Percentiles rank a stretch among this genome's conserved stretches.
Evolutionary conservation across 2,888 invertebrate genomes (phyloP).

Genomic region (Eurois occulta): DNA sequence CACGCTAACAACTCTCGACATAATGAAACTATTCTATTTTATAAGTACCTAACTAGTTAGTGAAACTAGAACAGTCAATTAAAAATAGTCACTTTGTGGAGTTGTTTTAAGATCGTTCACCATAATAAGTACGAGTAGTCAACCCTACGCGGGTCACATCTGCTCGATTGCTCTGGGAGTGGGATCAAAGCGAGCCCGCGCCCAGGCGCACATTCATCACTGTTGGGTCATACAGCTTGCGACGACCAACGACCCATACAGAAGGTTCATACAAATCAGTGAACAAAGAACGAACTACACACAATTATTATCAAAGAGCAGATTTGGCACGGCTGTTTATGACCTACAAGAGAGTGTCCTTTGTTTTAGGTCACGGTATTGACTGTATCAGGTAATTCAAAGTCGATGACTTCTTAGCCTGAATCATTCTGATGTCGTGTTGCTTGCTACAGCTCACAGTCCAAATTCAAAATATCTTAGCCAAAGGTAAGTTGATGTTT

Average conservation of each 20-base stretch:
- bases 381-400: not conserved
- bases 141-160: conserved; percentile 40
- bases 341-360: not conserved
- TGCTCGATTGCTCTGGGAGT: conserved; percentile 32
- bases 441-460: not conserved
- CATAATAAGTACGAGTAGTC: too few relatives aligned
- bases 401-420: not conserved
- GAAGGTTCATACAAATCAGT: conserved; percentile 2
- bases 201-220: conserved; percentile 42
- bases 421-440: not conserved
- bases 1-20: not conserved
- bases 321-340: not conserved
- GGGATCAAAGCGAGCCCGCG: conserved; percentile 45
- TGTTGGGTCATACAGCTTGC: conserved; percentile 1
- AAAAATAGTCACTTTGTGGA: not conserved
- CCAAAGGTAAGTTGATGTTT: not conserved
- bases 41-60: not conserved
- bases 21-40: not conserved
- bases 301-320: not conserved
- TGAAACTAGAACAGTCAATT: not conserved
- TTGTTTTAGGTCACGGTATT: not conserved
- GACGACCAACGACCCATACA: not conserved
- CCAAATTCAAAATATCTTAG: not conserved
- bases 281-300: conserved; percentile 5
- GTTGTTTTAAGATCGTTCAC: not conserved